A percentile compares a stretch with the other conserved stretches of the same genome.
These are phyloP conservation scores for Ceuthmochares aereus DNA, from an alignment of 2,113 vertebrate genomes.

Conservation along the genomic window DNA sequence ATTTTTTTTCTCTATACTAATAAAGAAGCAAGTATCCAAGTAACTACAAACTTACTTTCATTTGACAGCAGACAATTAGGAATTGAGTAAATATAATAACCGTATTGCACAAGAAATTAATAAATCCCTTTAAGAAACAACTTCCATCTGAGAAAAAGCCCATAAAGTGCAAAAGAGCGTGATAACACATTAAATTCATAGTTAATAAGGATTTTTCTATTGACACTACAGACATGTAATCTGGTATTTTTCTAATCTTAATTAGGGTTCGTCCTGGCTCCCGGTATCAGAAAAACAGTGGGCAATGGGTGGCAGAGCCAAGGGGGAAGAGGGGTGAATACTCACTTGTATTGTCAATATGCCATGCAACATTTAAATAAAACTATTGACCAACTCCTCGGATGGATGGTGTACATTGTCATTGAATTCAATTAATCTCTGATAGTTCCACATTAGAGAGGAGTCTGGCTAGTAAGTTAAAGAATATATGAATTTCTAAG, in stretches of 20 bases:
- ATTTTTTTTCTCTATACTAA: background rate
- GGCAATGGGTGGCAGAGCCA: background rate
- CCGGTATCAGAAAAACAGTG: background rate
- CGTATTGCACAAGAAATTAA: background rate
- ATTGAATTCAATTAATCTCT: background rate
- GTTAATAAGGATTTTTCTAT: background rate
- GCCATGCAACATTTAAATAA: background rate
- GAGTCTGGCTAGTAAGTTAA: background rate
- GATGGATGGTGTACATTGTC: background rate
- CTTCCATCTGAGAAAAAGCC: background rate
- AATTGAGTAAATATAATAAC: background rate
- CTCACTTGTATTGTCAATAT: background rate
- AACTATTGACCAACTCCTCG: accelerated
- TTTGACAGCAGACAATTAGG: background rate
- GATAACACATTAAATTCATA: background rate
- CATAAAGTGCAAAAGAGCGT: background rate
- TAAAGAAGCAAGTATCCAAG: background rate
- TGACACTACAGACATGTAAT: background rate
- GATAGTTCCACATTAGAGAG: background rate
- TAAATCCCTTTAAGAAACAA: background rate
- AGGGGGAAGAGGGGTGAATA: background rate
- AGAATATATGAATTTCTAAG: background rate
- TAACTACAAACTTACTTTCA: background rate
- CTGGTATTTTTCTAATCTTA: background rate
- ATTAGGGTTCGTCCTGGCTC: background rate